A percentile compares a stretch with the other conserved stretches of the same genome.
These are phyloP conservation scores for Sarcophaga peregrina DNA, from an alignment of 1,140 invertebrate species.

Conservation along the genomic window DNA sequence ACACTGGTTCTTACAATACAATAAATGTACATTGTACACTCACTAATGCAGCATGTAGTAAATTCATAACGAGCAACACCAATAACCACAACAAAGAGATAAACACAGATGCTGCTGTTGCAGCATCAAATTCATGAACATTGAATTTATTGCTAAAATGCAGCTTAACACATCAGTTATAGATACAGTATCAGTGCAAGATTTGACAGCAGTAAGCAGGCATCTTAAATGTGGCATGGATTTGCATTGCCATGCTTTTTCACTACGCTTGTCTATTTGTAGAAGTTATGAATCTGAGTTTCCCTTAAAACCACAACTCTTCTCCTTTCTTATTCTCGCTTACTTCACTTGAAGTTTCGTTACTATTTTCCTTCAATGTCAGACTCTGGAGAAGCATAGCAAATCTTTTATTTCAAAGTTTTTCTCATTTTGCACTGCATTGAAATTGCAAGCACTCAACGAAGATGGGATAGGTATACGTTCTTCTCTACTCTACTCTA, in stretches of 20 bases:
- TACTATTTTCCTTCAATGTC: background rate
- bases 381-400: slow-evolving; percentile 7
- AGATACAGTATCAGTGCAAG: slow-evolving; percentile 41
- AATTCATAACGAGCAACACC: background rate
- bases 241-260: slow-evolving; percentile 25
- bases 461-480: background rate
- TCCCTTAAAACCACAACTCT: background rate
- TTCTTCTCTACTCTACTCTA: background rate
- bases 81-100: background rate
- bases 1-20: background rate
- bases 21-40: too few relatives aligned
- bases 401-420: slow-evolving; percentile 9
- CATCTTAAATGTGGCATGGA: slow-evolving; percentile 28
- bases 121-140: slow-evolving; percentile 3
- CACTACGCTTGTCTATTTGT: slow-evolving; percentile 31
- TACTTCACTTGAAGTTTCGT: background rate
- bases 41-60: background rate
- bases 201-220: slow-evolving; percentile 38
- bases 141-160: slow-evolving; percentile 8
- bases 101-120: slow-evolving; percentile 5
- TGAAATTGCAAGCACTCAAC: background rate
- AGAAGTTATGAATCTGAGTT: background rate
- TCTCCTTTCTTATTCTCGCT: background rate
- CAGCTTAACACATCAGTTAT: slow-evolving; percentile 37
- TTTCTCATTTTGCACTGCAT: background rate